Conservation (phyloP, 1,140 invertebrate species). For the Drosophila gunungcola region DNA sequence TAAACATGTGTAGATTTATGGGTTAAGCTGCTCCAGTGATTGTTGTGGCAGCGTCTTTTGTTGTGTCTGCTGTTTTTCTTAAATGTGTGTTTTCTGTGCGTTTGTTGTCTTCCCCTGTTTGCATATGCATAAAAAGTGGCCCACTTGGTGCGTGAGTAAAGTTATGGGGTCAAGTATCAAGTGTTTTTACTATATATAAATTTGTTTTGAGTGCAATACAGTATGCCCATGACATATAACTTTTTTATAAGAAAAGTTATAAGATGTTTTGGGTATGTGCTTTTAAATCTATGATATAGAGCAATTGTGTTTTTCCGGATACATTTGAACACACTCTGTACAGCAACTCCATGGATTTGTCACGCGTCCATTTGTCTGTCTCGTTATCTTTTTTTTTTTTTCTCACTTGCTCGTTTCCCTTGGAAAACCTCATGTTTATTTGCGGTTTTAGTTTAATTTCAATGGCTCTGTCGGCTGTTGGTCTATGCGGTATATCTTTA, state of each 20-base stretch:
- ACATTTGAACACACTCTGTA: not conserved
- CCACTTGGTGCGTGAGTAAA: not conserved
- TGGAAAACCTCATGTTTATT: conserved; percentile 58
- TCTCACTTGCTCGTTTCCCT: not conserved
- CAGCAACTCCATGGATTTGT: not conserved
- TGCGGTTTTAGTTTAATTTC: conserved; percentile 60
- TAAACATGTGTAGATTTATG: conserved; percentile 80
- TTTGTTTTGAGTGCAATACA: too few species aligned
- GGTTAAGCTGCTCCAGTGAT: conserved; percentile 32
- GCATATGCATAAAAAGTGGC: conserved; percentile 63
- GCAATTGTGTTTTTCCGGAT: not conserved
- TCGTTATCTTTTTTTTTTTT: conserved; percentile 29
- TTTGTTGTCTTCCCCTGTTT: conserved; percentile 38
- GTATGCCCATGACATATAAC: too few species aligned
- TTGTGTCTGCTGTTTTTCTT: conserved; percentile 27
- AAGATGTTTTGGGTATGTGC: too few species aligned
- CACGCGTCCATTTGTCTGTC: conserved; percentile 18
- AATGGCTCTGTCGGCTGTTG: conserved; percentile 21
- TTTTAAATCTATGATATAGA: too few species aligned
- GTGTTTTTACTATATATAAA: too few species aligned
- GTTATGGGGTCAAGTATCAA: too few species aligned
- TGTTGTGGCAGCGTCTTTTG: conserved; percentile 37
- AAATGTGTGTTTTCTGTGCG: not conserved
- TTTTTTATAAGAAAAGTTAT: too few species aligned
- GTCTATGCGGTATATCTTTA: conserved; percentile 32